Conservation (phyloP, 2,113 vertebrate genomes). For the Ovibos moschatus region DNA sequence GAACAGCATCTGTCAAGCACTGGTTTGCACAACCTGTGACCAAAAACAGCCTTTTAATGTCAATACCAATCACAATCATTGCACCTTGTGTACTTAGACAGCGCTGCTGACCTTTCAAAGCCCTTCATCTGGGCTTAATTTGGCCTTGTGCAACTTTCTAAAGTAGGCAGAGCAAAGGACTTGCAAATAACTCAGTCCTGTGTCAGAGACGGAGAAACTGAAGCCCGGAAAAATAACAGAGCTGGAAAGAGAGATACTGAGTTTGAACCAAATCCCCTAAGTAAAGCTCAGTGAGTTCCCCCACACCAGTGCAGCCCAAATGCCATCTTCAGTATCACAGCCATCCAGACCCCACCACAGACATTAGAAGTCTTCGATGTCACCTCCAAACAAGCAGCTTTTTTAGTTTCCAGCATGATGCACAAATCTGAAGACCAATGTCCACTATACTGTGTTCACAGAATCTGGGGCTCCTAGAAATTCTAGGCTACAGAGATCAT, state of each 20-base stretch:
- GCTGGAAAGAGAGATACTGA: background rate
- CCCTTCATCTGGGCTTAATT: constrained; percentile 34
- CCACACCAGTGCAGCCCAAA: background rate
- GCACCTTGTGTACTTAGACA: background rate
- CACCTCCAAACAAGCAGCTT: background rate
- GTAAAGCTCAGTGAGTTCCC: background rate
- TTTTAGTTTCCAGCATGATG: background rate
- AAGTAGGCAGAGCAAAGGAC: background rate
- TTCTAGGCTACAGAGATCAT: too few species aligned
- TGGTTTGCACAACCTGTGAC: constrained; percentile 14
- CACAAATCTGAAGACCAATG: background rate
- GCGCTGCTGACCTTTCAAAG: background rate
- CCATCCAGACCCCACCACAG: background rate
- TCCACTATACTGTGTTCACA: background rate
- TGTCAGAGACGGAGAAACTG: background rate
- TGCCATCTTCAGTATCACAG: background rate
- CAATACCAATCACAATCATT: background rate
- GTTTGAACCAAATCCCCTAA: background rate
- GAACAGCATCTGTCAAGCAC: constrained; percentile 42
- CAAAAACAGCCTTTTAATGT: constrained; percentile 42
- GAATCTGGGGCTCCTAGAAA: background rate
- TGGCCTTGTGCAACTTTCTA: background rate
- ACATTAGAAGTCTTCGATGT: background rate
- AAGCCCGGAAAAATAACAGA: background rate
- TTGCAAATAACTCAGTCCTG: background rate